These are phyloP conservation scores for Taphrorychus bicolor DNA, from an alignment of 2,888 invertebrate species.

Conservation along the genomic window DNA sequence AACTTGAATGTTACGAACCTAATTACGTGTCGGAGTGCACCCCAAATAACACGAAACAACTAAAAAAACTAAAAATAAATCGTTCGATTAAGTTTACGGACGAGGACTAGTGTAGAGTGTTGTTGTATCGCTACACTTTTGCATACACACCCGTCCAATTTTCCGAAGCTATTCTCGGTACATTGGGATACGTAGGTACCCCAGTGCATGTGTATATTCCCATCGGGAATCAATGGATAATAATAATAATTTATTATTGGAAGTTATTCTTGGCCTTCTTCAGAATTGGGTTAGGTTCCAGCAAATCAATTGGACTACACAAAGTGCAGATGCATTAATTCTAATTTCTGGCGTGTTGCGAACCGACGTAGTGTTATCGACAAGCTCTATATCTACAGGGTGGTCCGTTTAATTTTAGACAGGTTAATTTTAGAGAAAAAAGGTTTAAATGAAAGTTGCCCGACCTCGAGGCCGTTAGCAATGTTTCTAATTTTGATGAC, in stretches of 20 bases:
- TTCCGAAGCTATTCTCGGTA: slow-evolving; percentile 46
- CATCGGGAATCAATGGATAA: slow-evolving; percentile 5
- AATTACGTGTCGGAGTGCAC: slow-evolving; percentile 41
- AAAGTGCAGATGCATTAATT: no score
- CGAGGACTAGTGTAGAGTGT: slow-evolving; percentile 43
- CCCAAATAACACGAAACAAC: slow-evolving; percentile 45
- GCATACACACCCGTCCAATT: slow-evolving; percentile 44
- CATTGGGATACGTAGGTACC: not conserved
- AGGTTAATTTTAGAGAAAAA: no score
- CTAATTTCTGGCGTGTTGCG: no score
- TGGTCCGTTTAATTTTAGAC: no score
- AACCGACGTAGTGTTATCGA: no score
- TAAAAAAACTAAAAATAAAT: slow-evolving; percentile 46
- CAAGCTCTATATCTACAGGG: no score
- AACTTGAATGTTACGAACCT: slow-evolving; percentile 44
- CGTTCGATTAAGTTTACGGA: slow-evolving; percentile 45
- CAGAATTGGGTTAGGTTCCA: not conserved
- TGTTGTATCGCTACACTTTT: slow-evolving; percentile 37
- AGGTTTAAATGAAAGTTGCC: no score
- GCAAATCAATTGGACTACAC: not conserved
- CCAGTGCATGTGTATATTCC: not conserved
- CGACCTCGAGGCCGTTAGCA: no score
- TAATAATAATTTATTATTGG: no score
- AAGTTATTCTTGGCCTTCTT: not conserved
- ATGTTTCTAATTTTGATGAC: no score